Percentiles rank a stretch among this genome's conserved stretches.
Conservation (phyloP, 1,140 invertebrate genomes). For the Aphis gossypii region DNA sequence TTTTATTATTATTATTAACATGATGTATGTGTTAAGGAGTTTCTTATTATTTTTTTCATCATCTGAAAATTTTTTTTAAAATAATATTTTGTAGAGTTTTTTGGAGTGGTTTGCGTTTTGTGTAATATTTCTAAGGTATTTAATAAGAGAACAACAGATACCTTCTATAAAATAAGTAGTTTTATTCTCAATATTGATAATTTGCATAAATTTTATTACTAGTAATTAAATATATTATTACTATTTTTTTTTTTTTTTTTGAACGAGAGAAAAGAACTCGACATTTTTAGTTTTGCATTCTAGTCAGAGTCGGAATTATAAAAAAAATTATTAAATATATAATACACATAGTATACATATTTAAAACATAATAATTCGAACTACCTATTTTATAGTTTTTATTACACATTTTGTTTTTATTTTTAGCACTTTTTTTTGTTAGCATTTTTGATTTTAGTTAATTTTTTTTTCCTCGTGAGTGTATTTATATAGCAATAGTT, state of each 20-base stretch:
- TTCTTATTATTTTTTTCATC: neutral
- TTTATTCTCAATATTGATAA: neutral
- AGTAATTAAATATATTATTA: neutral
- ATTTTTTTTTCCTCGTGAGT: slow-evolving; percentile 36
- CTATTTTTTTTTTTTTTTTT: neutral
- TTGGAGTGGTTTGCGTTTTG: slow-evolving; percentile 36
- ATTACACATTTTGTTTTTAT: slow-evolving; percentile 53
- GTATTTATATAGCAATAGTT: slow-evolving; percentile 42
- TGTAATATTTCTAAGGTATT: slow-evolving; percentile 4
- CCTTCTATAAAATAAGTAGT: slow-evolving; percentile 49
- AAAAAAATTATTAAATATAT: neutral
- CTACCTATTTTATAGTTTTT: slow-evolving; percentile 55
- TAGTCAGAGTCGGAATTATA: slow-evolving; percentile 50
- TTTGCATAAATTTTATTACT: neutral
- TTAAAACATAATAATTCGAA: slow-evolving; percentile 24
- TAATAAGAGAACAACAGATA: neutral
- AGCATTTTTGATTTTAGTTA: slow-evolving; percentile 28
- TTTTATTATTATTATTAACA: slow-evolving; percentile 26
- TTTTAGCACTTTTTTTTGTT: slow-evolving; percentile 49
- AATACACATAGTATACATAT: neutral
- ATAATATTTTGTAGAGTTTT: slow-evolving; percentile 38
- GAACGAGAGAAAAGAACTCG: slow-evolving; percentile 4
- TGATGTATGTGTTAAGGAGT: neutral
- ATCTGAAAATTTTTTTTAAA: slow-evolving; percentile 7
- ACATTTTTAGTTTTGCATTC: slow-evolving; percentile 42